These are phyloP conservation scores for Microtus pennsylvanicus DNA, from an alignment of 2,113 vertebrate genomes.

Conservation along the genomic window DNA sequence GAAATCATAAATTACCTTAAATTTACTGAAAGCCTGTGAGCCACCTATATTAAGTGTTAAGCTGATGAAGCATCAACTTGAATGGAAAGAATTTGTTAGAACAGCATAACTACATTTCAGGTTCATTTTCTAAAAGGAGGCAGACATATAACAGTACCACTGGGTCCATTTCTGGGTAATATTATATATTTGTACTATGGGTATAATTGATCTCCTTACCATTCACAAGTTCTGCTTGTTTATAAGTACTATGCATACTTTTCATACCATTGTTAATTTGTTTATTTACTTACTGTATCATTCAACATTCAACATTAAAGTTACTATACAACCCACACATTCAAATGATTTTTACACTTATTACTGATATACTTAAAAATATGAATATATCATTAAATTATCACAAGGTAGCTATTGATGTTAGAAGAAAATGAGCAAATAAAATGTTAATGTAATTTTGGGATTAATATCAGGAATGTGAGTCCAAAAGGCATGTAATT, in stretches of 20 bases:
- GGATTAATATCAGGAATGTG: neutral
- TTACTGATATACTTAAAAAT: neutral
- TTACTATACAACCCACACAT: neutral
- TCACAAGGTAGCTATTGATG: neutral
- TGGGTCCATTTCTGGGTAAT: neutral
- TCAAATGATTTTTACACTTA: neutral
- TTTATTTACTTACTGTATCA: slow-evolving; percentile 3
- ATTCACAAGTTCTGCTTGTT: neutral
- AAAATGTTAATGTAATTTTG: neutral
- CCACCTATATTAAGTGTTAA: slow-evolving; percentile 81
- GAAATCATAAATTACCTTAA: slow-evolving; percentile 85
- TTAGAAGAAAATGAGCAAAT: slow-evolving; percentile 28
- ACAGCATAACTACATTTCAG: slow-evolving; percentile 33
- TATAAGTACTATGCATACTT: neutral
- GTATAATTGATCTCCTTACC: neutral
- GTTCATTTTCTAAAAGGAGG: slow-evolving; percentile 25
- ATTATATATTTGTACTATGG: neutral
- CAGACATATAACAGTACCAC: neutral
- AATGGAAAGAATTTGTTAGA: slow-evolving; percentile 69
- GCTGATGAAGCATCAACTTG: slow-evolving; percentile 71
- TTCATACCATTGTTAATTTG: neutral
- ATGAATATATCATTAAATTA: neutral
- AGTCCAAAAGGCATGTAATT: neutral
- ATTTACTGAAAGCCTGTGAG: slow-evolving; percentile 79
- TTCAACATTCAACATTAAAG: neutral